Conservation (phyloP, 2,113 vertebrate genomes). For the Aptenodytes patagonicus region DNA sequence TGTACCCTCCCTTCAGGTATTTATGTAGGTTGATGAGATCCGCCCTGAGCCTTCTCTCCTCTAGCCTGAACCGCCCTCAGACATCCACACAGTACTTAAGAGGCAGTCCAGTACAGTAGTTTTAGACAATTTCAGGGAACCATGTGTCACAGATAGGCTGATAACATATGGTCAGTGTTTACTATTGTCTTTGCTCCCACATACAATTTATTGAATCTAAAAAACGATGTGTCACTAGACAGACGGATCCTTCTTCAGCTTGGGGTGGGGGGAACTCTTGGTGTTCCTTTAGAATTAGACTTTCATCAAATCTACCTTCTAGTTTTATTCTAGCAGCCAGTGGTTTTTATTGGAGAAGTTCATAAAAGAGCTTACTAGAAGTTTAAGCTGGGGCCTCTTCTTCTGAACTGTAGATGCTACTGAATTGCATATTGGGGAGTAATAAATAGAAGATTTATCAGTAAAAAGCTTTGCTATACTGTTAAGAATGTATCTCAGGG, state of each 20-base stretch:
- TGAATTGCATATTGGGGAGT: not conserved
- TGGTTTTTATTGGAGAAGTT: not conserved
- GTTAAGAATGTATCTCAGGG: not conserved
- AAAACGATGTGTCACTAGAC: rapidly evolving
- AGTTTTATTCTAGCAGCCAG: not conserved
- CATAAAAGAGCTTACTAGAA: not conserved
- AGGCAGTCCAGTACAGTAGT: not conserved
- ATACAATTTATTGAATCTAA: not conserved
- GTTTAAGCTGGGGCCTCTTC: not conserved
- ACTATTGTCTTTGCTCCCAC: not conserved
- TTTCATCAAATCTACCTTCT: not conserved
- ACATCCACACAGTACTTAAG: not conserved
- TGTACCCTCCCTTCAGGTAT: not conserved
- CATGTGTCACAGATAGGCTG: not conserved
- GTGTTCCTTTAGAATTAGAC: not conserved
- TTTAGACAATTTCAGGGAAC: not conserved
- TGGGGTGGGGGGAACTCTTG: not conserved
- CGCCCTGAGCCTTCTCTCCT: not conserved
- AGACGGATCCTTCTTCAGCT: not conserved
- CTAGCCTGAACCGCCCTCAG: not conserved
- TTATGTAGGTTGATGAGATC: not conserved
- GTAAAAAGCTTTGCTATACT: not conserved
- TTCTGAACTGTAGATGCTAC: not conserved
- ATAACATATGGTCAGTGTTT: not conserved
- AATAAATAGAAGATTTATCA: not conserved